A percentile compares a stretch with the other conserved stretches of the same genome.
Conservation (phyloP, 1,140 invertebrate genomes). For the Drosophila watanabei region DNA sequence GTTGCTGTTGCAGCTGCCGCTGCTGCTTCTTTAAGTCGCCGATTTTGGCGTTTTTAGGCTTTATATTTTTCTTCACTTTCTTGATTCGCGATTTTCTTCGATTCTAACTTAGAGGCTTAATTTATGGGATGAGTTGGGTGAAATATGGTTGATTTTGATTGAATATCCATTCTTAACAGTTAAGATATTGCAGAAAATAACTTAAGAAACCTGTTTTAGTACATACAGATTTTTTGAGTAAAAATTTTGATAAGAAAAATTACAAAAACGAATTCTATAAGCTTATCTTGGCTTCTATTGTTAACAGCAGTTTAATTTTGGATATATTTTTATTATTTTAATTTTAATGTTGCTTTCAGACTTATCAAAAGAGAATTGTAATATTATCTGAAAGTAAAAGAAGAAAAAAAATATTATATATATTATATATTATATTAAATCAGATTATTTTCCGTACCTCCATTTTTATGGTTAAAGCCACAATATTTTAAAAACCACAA, state of each 20-base stretch:
- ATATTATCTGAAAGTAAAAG: not conserved
- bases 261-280: not conserved
- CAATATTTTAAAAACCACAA: no score
- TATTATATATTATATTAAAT: no score
- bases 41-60: constrained; percentile 44
- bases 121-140: not conserved
- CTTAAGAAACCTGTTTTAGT: no score
- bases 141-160: not conserved
- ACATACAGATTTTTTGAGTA: rapidly evolving
- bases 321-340: not conserved
- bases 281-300: not conserved
- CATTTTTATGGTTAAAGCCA: no score
- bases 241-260: not conserved
- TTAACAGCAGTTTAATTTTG: not conserved
- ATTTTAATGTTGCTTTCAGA: not conserved
- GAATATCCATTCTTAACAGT: not conserved
- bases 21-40: constrained; percentile 28
- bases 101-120: constrained; percentile 1
- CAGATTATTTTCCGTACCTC: no score
- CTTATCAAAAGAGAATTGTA: not conserved
- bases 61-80: constrained; percentile 38
- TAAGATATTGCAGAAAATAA: not conserved
- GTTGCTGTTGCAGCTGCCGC: constrained; percentile 20
- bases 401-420: not conserved
- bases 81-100: constrained; percentile 49